phyloP scores from a whole-genome alignment of 2,797 vertebrate genomes.

The Alosa sapidissima region DNA sequence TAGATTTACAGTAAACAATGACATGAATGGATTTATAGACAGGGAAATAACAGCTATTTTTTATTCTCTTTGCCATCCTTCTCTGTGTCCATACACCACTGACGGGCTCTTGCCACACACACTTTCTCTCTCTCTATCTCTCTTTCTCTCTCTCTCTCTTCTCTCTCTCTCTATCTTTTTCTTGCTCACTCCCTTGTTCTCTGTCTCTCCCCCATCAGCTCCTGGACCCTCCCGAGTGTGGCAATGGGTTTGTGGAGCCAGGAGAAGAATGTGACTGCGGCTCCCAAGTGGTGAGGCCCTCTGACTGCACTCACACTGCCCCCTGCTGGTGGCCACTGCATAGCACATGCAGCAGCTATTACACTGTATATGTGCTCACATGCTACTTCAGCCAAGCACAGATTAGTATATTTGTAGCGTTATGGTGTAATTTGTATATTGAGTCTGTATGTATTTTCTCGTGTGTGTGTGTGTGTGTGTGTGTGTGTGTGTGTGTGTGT shows the following conservation, averaged over 20 bases:
- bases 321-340: conserved; percentile 69
- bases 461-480: background rate
- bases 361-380: background rate
- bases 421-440: background rate
- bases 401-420: too few relatives aligned
- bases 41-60: background rate
- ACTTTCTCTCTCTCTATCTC: background rate
- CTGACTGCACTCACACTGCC: background rate
- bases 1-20: background rate
- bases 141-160: background rate
- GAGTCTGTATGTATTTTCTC: background rate
- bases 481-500: background rate
- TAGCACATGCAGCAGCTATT: conserved; percentile 60
- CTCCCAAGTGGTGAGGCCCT: conserved; percentile 80
- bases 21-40: background rate
- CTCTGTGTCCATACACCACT: background rate
- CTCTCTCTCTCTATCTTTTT: background rate
- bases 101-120: background rate
- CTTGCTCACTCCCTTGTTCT: conserved; percentile 23
- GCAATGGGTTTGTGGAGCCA: conserved; percentile 90
- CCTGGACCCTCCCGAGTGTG: conserved; percentile 88
- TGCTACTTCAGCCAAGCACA: background rate
- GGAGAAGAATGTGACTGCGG: conserved; percentile 98
- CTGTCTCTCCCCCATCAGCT: conserved; percentile 69
- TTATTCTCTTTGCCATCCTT: background rate